A percentile compares a stretch with the other conserved stretches of the same genome.
phyloP scores from a whole-genome alignment of 2,113 vertebrate genomes.

The Antennarius striatus region DNA sequence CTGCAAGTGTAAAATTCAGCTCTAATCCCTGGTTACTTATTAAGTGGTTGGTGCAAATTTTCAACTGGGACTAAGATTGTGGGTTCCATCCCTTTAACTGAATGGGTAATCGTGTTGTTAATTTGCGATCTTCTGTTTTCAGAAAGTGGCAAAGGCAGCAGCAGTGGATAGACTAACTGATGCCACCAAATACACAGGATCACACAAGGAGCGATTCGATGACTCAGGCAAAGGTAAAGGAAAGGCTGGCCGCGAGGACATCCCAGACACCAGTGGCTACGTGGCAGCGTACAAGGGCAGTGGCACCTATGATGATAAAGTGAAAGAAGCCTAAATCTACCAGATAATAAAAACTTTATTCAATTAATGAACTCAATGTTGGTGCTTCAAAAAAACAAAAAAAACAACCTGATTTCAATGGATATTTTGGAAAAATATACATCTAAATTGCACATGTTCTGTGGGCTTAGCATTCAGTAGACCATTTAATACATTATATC shows the following conservation, averaged over 20 bases:
- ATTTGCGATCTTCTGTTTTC: neutral
- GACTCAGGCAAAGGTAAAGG: conserved; percentile 87
- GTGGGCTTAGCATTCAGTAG: no score
- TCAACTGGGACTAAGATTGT: no score
- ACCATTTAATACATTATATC: no score
- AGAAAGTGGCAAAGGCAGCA: conserved; percentile 82
- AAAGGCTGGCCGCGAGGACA: conserved; percentile 78
- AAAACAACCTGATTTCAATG: no score
- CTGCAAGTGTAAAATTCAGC: no score
- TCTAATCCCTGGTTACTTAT: no score
- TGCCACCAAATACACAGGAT: conserved; percentile 83
- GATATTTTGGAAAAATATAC: no score
- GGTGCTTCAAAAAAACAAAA: conserved; percentile 7
- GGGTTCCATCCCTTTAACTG: no score
- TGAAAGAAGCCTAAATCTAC: conserved; percentile 67
- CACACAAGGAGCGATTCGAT: conserved; percentile 90
- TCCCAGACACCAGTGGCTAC: conserved; percentile 78
- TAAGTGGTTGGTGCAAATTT: no score
- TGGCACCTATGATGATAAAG: conserved; percentile 84
- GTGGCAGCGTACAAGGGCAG: conserved; percentile 86
- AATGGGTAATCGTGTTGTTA: no score
- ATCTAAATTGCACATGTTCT: no score
- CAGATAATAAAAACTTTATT: neutral
- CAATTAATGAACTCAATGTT: neutral
- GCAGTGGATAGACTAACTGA: conserved; percentile 86